phyloP scores from a whole-genome alignment of 1,140 invertebrate genomes.

The Magallana angulata region DNA sequence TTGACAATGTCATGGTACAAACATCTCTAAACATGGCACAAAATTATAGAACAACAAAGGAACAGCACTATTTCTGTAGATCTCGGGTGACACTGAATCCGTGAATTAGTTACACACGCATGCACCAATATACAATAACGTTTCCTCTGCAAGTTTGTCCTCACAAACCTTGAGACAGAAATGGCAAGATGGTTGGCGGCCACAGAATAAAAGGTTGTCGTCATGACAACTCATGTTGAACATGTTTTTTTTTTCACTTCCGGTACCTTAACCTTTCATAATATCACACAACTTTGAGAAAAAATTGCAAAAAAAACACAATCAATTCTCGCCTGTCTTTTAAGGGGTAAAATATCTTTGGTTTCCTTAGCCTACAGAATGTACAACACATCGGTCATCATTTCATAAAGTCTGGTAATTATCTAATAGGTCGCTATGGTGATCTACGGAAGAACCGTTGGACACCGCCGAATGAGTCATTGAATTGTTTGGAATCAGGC shows the following conservation, averaged over 20 bases:
- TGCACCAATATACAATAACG: slow-evolving; percentile 15
- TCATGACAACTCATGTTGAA: neutral
- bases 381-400: neutral
- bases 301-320: slow-evolving; percentile 8
- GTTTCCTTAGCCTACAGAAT: slow-evolving; percentile 17
- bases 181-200: slow-evolving; percentile 38
- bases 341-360: slow-evolving; percentile 34
- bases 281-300: neutral
- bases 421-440: slow-evolving; percentile 38
- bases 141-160: slow-evolving; percentile 1
- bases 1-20: slow-evolving; percentile 32
- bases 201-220: slow-evolving; percentile 18
- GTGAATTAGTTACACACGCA: slow-evolving; percentile 13
- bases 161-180: slow-evolving; percentile 32
- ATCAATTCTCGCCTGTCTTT: neutral
- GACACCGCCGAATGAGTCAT: slow-evolving; percentile 35
- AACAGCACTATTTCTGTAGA: slow-evolving; percentile 28
- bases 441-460: slow-evolving; percentile 43
- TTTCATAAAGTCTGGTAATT: slow-evolving; percentile 47
- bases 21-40: slow-evolving; percentile 32
- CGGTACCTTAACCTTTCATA: slow-evolving; percentile 5
- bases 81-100: slow-evolving; percentile 5
- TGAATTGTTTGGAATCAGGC: slow-evolving; percentile 40
- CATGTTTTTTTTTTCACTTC: neutral
- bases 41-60: slow-evolving; percentile 26